Evolutionary conservation across 2,888 invertebrate genomes (phyloP).

Genomic region (Heliothis peltigera): DNA sequence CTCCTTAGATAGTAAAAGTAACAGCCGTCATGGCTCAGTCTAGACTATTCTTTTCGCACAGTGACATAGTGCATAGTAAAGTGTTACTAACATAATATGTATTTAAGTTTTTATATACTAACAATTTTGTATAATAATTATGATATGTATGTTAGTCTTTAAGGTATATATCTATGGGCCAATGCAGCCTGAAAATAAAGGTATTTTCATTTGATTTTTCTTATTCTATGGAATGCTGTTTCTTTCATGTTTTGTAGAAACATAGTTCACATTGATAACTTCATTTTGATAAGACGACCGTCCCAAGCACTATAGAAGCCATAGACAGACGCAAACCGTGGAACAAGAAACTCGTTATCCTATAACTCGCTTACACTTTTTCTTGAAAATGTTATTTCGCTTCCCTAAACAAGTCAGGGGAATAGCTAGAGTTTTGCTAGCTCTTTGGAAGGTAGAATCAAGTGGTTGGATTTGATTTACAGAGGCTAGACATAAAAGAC

Average conservation of each 20-base stretch:
- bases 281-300: neutral
- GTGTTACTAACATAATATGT: too few relatives aligned
- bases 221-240: neutral
- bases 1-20: too few relatives aligned
- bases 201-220: too few relatives aligned
- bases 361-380: constrained; percentile 22
- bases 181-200: too few relatives aligned
- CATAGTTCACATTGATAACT: neutral
- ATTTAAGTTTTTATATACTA: too few relatives aligned
- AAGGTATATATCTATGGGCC: too few relatives aligned
- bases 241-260: neutral
- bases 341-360: constrained; percentile 21
- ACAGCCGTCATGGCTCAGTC: too few relatives aligned
- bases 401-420: constrained; percentile 6
- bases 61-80: too few relatives aligned
- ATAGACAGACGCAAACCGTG: neutral
- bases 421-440: neutral
- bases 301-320: neutral
- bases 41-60: too few relatives aligned
- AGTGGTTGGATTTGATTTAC: neutral
- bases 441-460: neutral
- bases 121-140: too few relatives aligned
- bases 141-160: too few relatives aligned
- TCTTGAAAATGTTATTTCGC: constrained; percentile 8
- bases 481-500: neutral